These are phyloP conservation scores for Anguilla japonica DNA, from an alignment of 2,113 vertebrate genomes.

Conservation along the genomic window DNA sequence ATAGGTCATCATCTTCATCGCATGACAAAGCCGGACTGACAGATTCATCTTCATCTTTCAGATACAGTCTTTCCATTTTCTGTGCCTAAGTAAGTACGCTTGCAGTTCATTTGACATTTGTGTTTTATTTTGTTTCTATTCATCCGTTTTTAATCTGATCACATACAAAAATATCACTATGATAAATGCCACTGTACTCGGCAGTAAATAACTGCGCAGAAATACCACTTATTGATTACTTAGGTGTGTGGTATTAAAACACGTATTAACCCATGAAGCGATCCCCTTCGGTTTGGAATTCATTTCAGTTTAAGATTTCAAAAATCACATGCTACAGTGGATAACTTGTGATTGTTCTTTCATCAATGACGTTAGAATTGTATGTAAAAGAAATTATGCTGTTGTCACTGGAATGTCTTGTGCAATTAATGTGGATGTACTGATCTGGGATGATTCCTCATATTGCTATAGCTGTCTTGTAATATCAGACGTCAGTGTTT, in stretches of 20 bases:
- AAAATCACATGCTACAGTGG: background rate
- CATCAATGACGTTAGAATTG: background rate
- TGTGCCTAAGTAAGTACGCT: slow-evolving; percentile 87
- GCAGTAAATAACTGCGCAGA: background rate
- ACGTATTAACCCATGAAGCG: background rate
- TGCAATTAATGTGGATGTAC: background rate
- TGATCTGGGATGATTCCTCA: background rate
- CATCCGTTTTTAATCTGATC: background rate
- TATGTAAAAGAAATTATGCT: background rate
- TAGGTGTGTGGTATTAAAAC: background rate
- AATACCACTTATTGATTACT: slow-evolving; percentile 25
- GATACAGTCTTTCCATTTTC: slow-evolving; percentile 82
- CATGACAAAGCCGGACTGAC: slow-evolving; percentile 87
- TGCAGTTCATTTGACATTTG: slow-evolving; percentile 53
- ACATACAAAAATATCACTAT: slow-evolving; percentile 15
- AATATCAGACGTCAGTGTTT: background rate
- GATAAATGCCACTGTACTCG: background rate
- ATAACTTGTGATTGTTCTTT: slow-evolving; percentile 4
- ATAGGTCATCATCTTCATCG: slow-evolving; percentile 90
- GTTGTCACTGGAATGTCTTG: background rate
- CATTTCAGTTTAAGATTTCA: slow-evolving; percentile 7
- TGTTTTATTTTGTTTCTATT: slow-evolving; percentile 8
- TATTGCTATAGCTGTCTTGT: background rate
- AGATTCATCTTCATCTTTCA: slow-evolving; percentile 83
- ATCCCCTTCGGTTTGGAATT: background rate